A percentile compares a stretch with the other conserved stretches of the same genome.
phyloP scores from a whole-genome alignment of 2,797 vertebrate genomes.

The Tinamus major region DNA sequence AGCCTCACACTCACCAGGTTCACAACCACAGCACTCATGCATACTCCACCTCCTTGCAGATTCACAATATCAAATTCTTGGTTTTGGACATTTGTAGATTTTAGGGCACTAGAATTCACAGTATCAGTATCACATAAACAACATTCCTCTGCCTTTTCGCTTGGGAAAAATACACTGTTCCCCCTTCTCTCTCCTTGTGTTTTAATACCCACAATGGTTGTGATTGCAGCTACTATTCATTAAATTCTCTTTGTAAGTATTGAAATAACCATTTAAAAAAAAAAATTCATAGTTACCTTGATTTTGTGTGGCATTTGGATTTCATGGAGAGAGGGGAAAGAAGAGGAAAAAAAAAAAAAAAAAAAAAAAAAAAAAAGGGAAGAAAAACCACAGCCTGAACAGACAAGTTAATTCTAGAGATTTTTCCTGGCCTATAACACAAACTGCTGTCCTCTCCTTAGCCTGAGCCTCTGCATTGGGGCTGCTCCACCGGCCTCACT shows the following conservation, averaged over 20 bases:
- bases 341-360: no score
- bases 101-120: background rate
- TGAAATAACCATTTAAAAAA: background rate
- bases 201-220: background rate
- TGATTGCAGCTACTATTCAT: background rate
- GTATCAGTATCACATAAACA: accelerated
- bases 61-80: background rate
- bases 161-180: background rate
- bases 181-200: background rate
- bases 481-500: background rate
- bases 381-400: no score
- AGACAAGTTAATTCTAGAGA: background rate
- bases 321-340: background rate
- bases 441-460: no score
- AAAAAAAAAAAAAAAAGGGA: no score
- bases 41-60: background rate
- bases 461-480: no score
- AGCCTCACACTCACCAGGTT: background rate
- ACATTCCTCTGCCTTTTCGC: background rate
- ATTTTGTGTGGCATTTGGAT: background rate
- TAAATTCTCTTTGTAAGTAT: background rate
- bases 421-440: background rate
- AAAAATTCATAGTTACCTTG: background rate
- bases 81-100: background rate
- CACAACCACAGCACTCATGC: background rate